Conservation (phyloP, 2,888 invertebrate species). For the Platycnemis pennipes region DNA sequence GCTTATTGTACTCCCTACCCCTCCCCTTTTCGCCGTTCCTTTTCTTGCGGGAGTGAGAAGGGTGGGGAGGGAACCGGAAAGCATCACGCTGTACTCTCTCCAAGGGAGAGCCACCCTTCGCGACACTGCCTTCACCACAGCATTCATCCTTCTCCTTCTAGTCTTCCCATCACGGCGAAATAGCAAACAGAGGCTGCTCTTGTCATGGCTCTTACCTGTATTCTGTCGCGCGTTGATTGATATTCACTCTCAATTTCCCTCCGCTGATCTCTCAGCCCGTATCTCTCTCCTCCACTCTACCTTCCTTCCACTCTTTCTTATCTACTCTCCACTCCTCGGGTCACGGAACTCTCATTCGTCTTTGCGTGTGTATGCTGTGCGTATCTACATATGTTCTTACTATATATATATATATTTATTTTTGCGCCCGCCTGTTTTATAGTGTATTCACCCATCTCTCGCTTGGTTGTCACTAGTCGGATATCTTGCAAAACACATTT, state of each 20-base stretch:
- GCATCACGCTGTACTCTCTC: neutral
- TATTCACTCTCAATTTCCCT: neutral
- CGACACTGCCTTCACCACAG: neutral
- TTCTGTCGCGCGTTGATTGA: constrained; percentile 55
- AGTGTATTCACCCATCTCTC: neutral
- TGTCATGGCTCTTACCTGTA: constrained; percentile 39
- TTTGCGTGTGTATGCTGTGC: neutral
- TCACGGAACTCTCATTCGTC: neutral
- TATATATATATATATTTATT: neutral
- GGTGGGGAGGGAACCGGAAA: neutral
- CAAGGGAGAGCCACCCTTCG: neutral
- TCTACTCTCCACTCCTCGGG: neutral
- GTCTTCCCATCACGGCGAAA: neutral
- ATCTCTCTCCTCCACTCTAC: neutral
- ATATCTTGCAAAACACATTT: neutral
- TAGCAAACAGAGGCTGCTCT: neutral
- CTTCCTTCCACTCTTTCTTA: neutral
- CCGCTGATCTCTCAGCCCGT: neutral
- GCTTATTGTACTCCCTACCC: no score
- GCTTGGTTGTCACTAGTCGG: neutral
- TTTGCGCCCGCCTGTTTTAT: neutral
- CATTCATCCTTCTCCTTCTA: neutral
- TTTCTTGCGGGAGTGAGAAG: neutral
- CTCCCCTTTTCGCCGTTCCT: no score
- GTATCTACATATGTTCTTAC: neutral